phyloP scores from a whole-genome alignment of 2,888 invertebrate species.

The Heliothis peltigera region DNA sequence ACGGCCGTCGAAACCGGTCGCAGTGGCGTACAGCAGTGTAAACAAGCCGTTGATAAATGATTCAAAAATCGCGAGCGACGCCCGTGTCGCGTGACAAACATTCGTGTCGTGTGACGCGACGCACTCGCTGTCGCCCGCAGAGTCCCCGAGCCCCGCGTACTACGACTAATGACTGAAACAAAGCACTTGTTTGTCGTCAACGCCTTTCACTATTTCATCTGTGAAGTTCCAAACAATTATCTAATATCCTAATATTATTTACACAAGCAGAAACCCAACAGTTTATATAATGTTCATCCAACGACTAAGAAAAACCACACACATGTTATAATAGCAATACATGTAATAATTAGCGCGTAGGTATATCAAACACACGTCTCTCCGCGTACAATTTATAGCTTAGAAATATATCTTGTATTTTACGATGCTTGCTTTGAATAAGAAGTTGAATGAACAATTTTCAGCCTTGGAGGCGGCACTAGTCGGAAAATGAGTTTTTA shows the following conservation, averaged over 20 bases:
- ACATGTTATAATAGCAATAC: slow-evolving; percentile 15
- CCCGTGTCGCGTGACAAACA: slow-evolving; percentile 57
- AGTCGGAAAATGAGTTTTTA: slow-evolving; percentile 38
- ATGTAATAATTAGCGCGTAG: slow-evolving; percentile 15
- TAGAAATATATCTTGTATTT: slow-evolving; percentile 32
- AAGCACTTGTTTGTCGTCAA: slow-evolving; percentile 62
- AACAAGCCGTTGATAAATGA: slow-evolving; percentile 76
- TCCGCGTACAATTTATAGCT: slow-evolving; percentile 17
- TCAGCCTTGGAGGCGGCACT: slow-evolving; percentile 21
- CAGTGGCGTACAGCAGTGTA: slow-evolving; percentile 67
- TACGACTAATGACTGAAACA: slow-evolving; percentile 61
- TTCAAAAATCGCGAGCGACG: slow-evolving; percentile 71
- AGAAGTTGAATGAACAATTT: slow-evolving; percentile 45
- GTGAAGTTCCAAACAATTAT: slow-evolving; percentile 34
- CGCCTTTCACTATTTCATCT: slow-evolving; percentile 51
- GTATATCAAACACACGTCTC: slow-evolving; percentile 28
- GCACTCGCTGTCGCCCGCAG: slow-evolving; percentile 55
- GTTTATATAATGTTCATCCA: slow-evolving; percentile 17
- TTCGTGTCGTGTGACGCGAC: slow-evolving; percentile 51
- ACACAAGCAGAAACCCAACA: background rate
- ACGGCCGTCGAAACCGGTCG: slow-evolving; percentile 63
- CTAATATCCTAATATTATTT: slow-evolving; percentile 30
- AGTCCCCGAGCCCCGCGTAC: slow-evolving; percentile 31
- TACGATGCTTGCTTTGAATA: slow-evolving; percentile 31
- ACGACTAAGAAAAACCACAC: slow-evolving; percentile 16